Evolutionary conservation across 1,140 invertebrate species (phyloP).

Genomic region (Araneus ventricosus): DNA sequence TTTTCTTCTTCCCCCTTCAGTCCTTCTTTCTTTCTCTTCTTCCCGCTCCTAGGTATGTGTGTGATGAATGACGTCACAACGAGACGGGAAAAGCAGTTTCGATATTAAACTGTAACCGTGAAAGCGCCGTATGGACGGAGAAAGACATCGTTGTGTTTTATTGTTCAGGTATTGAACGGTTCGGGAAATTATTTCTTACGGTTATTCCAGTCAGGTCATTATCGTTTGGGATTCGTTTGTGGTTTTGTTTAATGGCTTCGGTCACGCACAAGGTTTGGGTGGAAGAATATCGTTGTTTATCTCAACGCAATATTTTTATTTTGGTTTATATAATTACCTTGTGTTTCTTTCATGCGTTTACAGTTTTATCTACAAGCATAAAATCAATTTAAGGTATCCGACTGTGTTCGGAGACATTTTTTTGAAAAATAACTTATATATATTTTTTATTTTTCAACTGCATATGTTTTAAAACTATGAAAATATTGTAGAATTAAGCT

Average conservation of each 20-base stretch:
- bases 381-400: no score
- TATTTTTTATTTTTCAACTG: no score
- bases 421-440: no score
- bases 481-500: no score
- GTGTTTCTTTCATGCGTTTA: no score
- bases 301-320: no score
- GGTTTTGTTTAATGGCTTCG: not conserved
- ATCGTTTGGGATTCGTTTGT: not conserved
- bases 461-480: no score
- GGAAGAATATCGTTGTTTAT: no score
- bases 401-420: no score
- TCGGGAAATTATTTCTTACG: not conserved
- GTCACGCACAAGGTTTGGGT: not conserved
- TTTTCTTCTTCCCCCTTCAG: not conserved
- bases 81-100: conserved; percentile 16
- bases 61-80: conserved; percentile 30
- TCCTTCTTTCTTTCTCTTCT: not conserved
- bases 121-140: not conserved
- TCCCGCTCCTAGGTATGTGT: not conserved
- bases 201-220: not conserved
- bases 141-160: conserved; percentile 22
- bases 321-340: no score
- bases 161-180: conserved; percentile 21
- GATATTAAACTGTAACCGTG: conserved; percentile 32
- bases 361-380: no score